These are phyloP conservation scores for Dicerorhinus sumatrensis DNA, from an alignment of 2,113 vertebrate genomes.

Conservation along the genomic window DNA sequence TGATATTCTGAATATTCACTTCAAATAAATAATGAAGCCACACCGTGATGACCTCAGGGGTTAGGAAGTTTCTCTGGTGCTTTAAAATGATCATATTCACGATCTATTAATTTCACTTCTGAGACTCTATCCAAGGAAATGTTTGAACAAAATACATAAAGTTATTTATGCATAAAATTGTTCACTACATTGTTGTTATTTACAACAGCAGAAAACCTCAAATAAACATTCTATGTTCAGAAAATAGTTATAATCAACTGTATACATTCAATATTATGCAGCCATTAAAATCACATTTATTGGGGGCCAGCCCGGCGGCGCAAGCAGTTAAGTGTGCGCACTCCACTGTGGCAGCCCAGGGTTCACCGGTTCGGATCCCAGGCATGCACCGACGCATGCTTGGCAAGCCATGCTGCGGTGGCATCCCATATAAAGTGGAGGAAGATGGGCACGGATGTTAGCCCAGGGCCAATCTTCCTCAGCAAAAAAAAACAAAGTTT, in stretches of 20 bases:
- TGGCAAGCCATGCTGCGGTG: too few species aligned
- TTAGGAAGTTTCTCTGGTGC: not conserved
- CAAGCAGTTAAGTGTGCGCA: too few species aligned
- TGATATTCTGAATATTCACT: not conserved
- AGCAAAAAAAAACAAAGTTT: too few species aligned
- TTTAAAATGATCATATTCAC: not conserved
- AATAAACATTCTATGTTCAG: not conserved
- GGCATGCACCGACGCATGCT: too few species aligned
- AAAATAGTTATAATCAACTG: slow-evolving; percentile 1
- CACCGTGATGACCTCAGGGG: not conserved
- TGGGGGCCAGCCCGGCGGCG: not conserved
- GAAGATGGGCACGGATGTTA: too few species aligned
- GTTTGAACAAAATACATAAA: slow-evolving; percentile 47
- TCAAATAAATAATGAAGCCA: slow-evolving; percentile 22
- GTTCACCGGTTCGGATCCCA: too few species aligned
- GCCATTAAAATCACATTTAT: slow-evolving; percentile 7
- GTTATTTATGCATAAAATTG: slow-evolving; percentile 18
- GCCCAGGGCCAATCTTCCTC: too few species aligned
- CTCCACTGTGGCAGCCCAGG: too few species aligned
- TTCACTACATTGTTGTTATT: slow-evolving; percentile 29
- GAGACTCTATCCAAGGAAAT: slow-evolving; percentile 16
- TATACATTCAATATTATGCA: not conserved
- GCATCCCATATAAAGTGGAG: too few species aligned
- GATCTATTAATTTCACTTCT: slow-evolving; percentile 26
- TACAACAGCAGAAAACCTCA: slow-evolving; percentile 12